phyloP scores from a whole-genome alignment of 23 tunicate genomes.

The Botrylloides violaceus region DNA sequence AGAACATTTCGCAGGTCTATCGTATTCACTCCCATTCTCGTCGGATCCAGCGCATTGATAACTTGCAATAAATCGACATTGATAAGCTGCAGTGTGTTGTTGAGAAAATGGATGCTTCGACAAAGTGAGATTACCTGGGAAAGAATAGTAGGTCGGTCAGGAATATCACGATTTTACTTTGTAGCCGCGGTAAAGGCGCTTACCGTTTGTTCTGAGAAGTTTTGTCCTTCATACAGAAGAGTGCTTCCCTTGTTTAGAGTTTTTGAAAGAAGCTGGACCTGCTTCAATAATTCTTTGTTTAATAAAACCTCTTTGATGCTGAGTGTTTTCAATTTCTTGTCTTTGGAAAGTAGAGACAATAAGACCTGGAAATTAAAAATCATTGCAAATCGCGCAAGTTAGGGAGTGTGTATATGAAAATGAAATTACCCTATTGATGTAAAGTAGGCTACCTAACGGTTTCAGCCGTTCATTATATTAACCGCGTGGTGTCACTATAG shows the following conservation, averaged over 20 bases:
- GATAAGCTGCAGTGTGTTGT: neutral
- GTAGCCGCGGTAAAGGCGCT: neutral
- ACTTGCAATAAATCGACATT: conserved; percentile 1
- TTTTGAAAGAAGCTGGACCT: neutral
- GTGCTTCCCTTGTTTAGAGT: neutral
- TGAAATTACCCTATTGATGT: too few relatives aligned
- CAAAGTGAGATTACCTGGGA: neutral
- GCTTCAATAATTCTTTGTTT: conserved; percentile 12
- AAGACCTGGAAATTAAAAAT: neutral
- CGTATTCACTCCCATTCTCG: conserved; percentile 9
- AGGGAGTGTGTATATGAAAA: too few relatives aligned
- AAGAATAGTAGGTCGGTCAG: neutral
- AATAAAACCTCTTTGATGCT: conserved; percentile 60
- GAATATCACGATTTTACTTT: neutral
- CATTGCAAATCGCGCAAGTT: too few relatives aligned
- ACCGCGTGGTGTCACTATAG: too few relatives aligned
- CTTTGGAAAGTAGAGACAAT: conserved; percentile 37
- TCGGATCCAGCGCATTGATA: conserved; percentile 18
- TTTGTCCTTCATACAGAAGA: conserved; percentile 20
- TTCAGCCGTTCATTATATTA: too few relatives aligned
- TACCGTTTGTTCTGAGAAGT: conserved; percentile 3
- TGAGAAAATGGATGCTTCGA: conserved; percentile 7
- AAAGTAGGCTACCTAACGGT: too few relatives aligned
- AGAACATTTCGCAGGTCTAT: conserved; percentile 17
- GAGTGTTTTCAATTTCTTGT: conserved; percentile 27